Evolutionary conservation across 1,140 invertebrate species (phyloP), one percentile per base, ranked within the genome.

Genomic region (Oryzaephilus surinamensis): DNA sequence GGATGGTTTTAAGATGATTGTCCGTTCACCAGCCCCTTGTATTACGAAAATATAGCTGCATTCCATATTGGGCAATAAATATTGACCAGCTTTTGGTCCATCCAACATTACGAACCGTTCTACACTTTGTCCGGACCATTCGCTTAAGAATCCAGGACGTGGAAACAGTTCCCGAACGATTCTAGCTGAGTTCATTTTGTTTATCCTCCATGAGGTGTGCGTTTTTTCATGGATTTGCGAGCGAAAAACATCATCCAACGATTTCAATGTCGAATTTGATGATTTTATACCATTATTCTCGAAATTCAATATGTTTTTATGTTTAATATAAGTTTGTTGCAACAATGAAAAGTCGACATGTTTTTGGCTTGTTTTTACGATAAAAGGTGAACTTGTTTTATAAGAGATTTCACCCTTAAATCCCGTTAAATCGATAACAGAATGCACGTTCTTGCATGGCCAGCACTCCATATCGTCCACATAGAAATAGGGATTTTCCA

Each of bases 401-500:
- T 55, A 54, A 30, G 54, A 46, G 37, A 46, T 50, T 14, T 56
- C 23, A 38, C 57, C 52, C 35, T 43, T 32, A 38, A 48, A 43
- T 21, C 53, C 54, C 21, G 58, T 57, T 40, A 61, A 40, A 41
- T 60, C 51, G 11, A 60, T 48, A 43, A 85, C 61, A 43, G 72
- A 73, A 48, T 70, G 63, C 0, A 81, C 67, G 51, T 69, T 61
- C 55, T 73, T 73, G 51, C 82, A 85, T 6, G 81, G 79, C 77
- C 77, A 82, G 53, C 83, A 85, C 51, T 84, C 79, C 67, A 84
- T 75, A 49, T 80, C 74, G 1, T 67, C 59, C 5, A 81, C 68
- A 50, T 71, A 67, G 54, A 83, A 85, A 52, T 73, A 83, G 32
- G 81, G 81, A 62, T 87, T 85, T 57, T 78, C 70, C 17, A 84